These are phyloP conservation scores for Oxyteleia sp. DNA, from an alignment of 2,888 invertebrate genomes.

Conservation along the genomic window DNA sequence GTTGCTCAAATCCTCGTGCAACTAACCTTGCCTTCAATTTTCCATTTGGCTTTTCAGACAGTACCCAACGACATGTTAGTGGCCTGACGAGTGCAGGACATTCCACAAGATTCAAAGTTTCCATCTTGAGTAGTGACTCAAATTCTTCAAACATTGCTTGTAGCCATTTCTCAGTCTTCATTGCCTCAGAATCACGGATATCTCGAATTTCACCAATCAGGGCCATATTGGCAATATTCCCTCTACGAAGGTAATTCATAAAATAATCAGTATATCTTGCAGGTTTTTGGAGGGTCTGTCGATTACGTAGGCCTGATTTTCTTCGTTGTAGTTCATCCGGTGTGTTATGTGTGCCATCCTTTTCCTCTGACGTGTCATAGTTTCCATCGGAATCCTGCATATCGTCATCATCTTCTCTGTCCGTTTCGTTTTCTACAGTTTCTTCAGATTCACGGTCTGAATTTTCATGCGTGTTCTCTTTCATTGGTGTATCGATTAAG, in stretches of 20 bases:
- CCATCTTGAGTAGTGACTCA: conserved; percentile 71
- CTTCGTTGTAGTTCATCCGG: too few relatives aligned
- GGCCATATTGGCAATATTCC: neutral
- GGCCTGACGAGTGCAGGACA: conserved; percentile 38
- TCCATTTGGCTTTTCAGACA: conserved; percentile 59
- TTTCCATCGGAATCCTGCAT: too few relatives aligned
- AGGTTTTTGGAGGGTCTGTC: conserved; percentile 59
- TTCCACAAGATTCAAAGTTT: conserved; percentile 76
- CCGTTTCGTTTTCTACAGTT: too few relatives aligned
- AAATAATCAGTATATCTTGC: conserved; percentile 62
- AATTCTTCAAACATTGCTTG: conserved; percentile 58
- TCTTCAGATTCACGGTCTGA: neutral
- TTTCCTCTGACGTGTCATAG: too few relatives aligned
- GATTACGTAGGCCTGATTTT: too few relatives aligned
- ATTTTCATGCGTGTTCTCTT: neutral
- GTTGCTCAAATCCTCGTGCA: conserved; percentile 75
- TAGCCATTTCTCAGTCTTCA: neutral
- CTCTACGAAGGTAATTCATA: neutral
- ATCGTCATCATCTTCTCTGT: too few relatives aligned
- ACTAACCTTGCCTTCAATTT: conserved; percentile 56
- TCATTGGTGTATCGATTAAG: conserved; percentile 16
- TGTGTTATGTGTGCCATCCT: too few relatives aligned
- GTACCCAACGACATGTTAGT: conserved; percentile 64
- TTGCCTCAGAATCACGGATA: conserved; percentile 71
- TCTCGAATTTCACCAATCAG: conserved; percentile 74